phyloP scores from a whole-genome alignment of 2,113 vertebrate genomes.

The Suncus etruscus region DNA sequence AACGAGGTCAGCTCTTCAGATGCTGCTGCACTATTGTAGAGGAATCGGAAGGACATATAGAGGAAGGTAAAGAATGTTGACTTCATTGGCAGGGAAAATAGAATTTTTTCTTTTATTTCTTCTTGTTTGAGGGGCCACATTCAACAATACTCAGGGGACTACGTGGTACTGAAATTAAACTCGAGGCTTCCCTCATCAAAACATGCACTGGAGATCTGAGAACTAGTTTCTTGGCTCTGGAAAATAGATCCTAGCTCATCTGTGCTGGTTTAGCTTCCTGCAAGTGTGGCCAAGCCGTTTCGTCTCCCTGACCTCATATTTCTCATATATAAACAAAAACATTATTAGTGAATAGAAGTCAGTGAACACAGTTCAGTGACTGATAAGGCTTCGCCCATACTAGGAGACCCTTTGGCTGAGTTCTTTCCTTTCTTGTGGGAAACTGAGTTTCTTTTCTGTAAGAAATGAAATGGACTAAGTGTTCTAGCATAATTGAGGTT shows the following conservation, averaged over 20 bases:
- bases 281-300: constrained; percentile 4
- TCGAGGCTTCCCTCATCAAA: too few relatives aligned
- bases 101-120: too few relatives aligned
- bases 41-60: not conserved
- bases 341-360: not conserved
- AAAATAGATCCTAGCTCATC: not conserved
- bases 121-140: too few relatives aligned
- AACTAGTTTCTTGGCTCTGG: too few relatives aligned
- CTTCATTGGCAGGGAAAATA: not conserved
- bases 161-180: too few relatives aligned
- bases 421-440: not conserved
- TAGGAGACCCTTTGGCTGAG: not conserved
- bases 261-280: constrained; percentile 24
- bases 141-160: too few relatives aligned
- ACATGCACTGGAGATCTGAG: too few relatives aligned
- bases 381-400: not conserved
- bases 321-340: constrained; percentile 13
- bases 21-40: not conserved
- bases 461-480: constrained; percentile 67
- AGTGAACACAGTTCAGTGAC: not conserved
- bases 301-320: constrained; percentile 13
- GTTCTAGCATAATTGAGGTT: constrained; percentile 63
- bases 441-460: constrained; percentile 20
- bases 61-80: not conserved
- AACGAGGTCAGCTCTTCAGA: not conserved